These are phyloP conservation scores for Pelecanoides urinatrix DNA, from an alignment of 2,113 vertebrate genomes.

Conservation along the genomic window DNA sequence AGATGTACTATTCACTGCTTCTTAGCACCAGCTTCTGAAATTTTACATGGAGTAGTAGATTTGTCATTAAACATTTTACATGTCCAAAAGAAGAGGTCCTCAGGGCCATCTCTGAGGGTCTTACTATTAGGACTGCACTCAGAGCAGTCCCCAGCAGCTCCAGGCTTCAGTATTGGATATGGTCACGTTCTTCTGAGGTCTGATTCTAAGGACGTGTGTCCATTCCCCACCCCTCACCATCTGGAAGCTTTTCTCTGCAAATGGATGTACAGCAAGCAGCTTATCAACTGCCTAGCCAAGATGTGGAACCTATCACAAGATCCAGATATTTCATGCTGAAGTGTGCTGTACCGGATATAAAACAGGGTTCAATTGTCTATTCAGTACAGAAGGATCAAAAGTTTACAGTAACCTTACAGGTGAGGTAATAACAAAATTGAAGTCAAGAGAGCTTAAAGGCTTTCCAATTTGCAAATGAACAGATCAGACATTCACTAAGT, in stretches of 20 bases:
- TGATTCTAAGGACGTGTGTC: fast-evolving
- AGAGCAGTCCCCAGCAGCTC: background rate
- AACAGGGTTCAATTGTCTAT: background rate
- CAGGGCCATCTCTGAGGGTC: background rate
- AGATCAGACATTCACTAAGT: background rate
- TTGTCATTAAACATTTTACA: background rate
- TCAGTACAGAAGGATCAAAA: background rate
- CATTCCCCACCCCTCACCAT: too few species aligned
- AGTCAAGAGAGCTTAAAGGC: background rate
- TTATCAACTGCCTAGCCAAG: background rate
- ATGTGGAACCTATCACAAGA: background rate
- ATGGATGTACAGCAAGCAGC: background rate
- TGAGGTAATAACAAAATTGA: background rate
- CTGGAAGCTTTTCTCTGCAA: background rate
- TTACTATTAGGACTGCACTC: background rate
- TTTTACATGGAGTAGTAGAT: background rate
- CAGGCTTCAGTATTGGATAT: background rate
- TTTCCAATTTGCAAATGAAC: background rate
- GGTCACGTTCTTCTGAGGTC: background rate
- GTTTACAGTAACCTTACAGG: background rate
- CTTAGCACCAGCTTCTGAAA: background rate
- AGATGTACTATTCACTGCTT: background rate
- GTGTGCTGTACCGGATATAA: background rate
- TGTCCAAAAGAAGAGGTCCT: background rate
- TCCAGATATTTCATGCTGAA: background rate